Evolutionary conservation across 2,888 invertebrate species (phyloP), one percentile per base, ranked within the genome.

Genomic region (Melanchra persicariae): DNA sequence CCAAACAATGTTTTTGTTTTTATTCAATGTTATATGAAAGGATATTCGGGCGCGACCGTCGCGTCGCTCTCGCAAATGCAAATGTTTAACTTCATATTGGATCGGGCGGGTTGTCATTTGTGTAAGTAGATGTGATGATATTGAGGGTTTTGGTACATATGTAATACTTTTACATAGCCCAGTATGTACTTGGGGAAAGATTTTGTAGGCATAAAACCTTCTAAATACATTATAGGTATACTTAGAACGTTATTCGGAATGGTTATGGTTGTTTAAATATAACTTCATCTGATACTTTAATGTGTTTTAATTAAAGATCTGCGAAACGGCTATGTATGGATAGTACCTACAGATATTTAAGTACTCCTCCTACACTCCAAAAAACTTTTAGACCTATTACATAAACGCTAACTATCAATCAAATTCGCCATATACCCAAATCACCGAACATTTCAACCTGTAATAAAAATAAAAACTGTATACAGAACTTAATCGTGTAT

Each of bases 1-100:
- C 92, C 93, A 94, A 95, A 94, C 93, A 94, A 90, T 91, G 91
- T 91, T 93, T 91, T 92, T 92, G 91, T 93, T 94, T 94, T 93
- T 93, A 90, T 93, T 90, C 91, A 88, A 91, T 89, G 89, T 92
- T 91, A 91, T 93, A 91, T 87, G 87, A 89, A 88, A 91, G 90
- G 84, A 91, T 91, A 89, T 87, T 87, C 77, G 89, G 57, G 72
- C 73, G 84, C 83, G 86, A 77, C 83, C 85, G 85, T 81, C 87
- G 87, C 85, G 85, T 81, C 87, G 87, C 86, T 87, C 86, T 87
- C 86, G 85, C 88, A 86, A 91, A 92, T 91, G 93, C 93, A 94
- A 94, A 94, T 93, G 92, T 94, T 93, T 92, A 90, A 90, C 92
- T 91, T 92, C 87, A 92, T 93, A 94, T 94, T 91, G 92, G 90